phyloP scores from a whole-genome alignment of 2,888 invertebrate species.

The Agrilus cyanescens region DNA sequence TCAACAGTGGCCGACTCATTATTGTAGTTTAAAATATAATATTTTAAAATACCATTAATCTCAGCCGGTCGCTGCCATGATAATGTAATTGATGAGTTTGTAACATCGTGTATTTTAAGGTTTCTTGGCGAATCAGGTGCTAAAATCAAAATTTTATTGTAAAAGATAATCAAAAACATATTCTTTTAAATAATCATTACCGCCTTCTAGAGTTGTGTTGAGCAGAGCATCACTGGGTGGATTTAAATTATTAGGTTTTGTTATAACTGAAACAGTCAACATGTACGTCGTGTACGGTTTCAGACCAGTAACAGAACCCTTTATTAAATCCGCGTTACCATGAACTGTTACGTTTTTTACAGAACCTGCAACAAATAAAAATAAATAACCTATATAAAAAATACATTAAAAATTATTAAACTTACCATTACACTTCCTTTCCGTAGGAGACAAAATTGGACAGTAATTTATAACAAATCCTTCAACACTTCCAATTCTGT shows the following conservation, averaged over 20 bases:
- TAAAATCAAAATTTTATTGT: conserved; percentile 17
- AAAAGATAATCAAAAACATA: background rate
- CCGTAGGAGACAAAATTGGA: conserved; percentile 41
- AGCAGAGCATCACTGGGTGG: conserved; percentile 47
- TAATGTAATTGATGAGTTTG: conserved; percentile 50
- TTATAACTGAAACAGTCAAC: conserved; percentile 53
- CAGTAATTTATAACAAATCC: conserved; percentile 72
- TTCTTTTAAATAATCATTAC: conserved; percentile 28
- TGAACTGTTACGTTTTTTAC: conserved; percentile 33
- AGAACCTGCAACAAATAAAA: conserved; percentile 14
- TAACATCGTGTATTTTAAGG: conserved; percentile 45
- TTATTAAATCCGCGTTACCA: conserved; percentile 39
- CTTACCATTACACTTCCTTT: conserved; percentile 42
- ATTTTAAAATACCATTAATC: conserved; percentile 61
- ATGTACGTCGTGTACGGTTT: conserved; percentile 67
- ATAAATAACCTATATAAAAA: background rate
- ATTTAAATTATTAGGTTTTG: conserved; percentile 41
- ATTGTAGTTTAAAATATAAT: conserved; percentile 51
- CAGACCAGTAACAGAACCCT: conserved; percentile 48
- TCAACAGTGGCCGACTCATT: conserved; percentile 8
- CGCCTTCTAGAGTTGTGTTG: conserved; percentile 59
- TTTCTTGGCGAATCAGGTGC: conserved; percentile 50
- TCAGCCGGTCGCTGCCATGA: conserved; percentile 58
- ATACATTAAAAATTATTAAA: background rate
- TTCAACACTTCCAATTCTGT: conserved; percentile 55